Evolutionary conservation across 2,888 invertebrate species (phyloP), one percentile per base, ranked within the genome.

Genomic region (Dryomyza anilis): DNA sequence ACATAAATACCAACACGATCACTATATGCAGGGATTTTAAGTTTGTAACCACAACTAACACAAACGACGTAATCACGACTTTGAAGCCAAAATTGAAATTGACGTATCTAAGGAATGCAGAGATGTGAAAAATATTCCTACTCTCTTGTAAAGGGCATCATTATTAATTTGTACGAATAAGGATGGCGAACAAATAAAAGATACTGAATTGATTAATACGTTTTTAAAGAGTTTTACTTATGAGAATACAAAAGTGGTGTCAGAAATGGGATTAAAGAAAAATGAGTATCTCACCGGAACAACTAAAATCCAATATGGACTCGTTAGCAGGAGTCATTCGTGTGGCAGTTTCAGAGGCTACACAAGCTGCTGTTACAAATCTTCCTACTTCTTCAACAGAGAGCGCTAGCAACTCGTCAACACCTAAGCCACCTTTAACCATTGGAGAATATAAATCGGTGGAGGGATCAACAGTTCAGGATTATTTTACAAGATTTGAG

Each of bases 401-500:
- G 7, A 7, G 16, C 16, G n/a, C 43, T 2, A 2, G 7, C n/a
- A n/a, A 50, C 14, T 14, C 52, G 27, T 23, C 16, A 19, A 12
- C 58, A 57, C 48, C 46, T 10, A 64, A 60, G 27, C 25, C 55
- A 33, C 48, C 60, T 6, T 64, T 60, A 30, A 43, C 29, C 29
- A 45, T 64, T 19, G 3, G 36, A 5, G 52, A 64, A 50, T 53
- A 39, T 29, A 64, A 36, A 43, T 21, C 27, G 7, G 45, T 43
- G 12, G 55, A 64, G 10, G 45, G 53, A 23, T 60, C 64, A 25
- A 36, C 55, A 36, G 55, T 60, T 4, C 45, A 33, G 19, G 59
- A 65, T 50, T 65, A 65, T 43, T 61, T 65, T 30, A 33, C 52
- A n/a, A 46, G 61, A 21, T 23, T 65, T 2, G 58, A 65, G 23